Conservation (phyloP, 2,888 invertebrate genomes). For the Lingula anatina region DNA sequence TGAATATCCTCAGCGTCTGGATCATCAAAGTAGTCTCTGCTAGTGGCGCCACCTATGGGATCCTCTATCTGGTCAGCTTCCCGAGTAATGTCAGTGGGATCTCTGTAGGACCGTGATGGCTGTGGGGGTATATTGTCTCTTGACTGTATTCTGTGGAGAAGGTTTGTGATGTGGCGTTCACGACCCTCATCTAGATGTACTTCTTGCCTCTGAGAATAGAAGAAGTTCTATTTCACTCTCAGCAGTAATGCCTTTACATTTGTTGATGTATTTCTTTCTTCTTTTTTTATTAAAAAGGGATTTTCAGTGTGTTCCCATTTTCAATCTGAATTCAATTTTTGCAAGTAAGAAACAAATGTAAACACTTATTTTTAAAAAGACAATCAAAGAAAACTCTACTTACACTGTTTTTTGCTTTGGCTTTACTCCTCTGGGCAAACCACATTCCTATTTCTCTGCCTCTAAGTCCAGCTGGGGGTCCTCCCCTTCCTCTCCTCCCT, state of each 20-base stretch:
- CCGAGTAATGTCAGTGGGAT: neutral
- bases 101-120: constrained; percentile 9
- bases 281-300: too few relatives aligned
- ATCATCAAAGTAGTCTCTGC: too few relatives aligned
- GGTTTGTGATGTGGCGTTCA: constrained; percentile 23
- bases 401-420: constrained; percentile 16
- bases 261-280: too few relatives aligned
- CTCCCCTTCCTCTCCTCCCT: constrained; percentile 8
- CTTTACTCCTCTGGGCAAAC: constrained; percentile 29
- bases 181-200: constrained; percentile 23
- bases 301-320: too few relatives aligned
- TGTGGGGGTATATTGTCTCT: constrained; percentile 11
- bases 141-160: constrained; percentile 24
- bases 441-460: constrained; percentile 45
- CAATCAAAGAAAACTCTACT: neutral
- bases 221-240: neutral
- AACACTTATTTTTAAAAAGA: neutral
- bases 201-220: constrained; percentile 20
- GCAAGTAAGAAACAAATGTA: neutral
- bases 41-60: too few relatives aligned
- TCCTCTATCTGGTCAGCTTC: neutral
- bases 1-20: too few relatives aligned
- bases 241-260: too few relatives aligned
- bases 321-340: too few relatives aligned
- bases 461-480: constrained; percentile 23